phyloP scores from a whole-genome alignment of 2,888 invertebrate genomes.

The Chalcis sispes region DNA sequence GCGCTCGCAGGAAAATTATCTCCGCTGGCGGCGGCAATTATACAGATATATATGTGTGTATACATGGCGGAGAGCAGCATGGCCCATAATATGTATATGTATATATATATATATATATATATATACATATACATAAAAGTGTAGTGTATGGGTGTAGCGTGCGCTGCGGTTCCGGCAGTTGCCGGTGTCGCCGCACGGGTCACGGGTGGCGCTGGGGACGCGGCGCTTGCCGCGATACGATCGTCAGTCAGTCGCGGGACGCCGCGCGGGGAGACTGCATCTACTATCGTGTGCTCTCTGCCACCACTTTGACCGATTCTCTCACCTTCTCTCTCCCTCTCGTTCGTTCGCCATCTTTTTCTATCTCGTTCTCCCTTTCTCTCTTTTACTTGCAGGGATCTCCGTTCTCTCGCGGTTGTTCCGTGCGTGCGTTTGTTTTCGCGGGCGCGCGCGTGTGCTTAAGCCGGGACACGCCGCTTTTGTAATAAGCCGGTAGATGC shows the following conservation, averaged over 20 bases:
- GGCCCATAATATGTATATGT: neutral
- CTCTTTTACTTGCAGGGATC: too few species aligned
- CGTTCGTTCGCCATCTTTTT: neutral
- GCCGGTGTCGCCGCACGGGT: constrained; percentile 72
- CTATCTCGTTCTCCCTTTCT: neutral
- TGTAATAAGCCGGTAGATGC: too few species aligned
- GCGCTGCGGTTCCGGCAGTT: constrained; percentile 62
- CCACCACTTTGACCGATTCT: too few species aligned
- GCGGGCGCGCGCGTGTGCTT: neutral
- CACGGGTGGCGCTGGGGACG: constrained; percentile 74
- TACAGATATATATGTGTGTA: too few species aligned
- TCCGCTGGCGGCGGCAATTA: neutral
- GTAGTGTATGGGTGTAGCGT: neutral
- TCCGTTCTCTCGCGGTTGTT: too few species aligned
- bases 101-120: neutral
- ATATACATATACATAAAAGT: neutral
- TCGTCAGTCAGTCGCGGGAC: constrained; percentile 74
- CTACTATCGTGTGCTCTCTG: constrained; percentile 44
- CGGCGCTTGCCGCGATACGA: constrained; percentile 64
- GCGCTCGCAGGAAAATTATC: too few species aligned
- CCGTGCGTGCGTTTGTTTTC: neutral
- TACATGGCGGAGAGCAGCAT: neutral
- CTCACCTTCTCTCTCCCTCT: neutral
- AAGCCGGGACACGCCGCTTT: too few species aligned
- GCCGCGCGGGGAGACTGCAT: constrained; percentile 70